Evolutionary conservation across 2,797 vertebrate genomes (phyloP).

Genomic region (Cephalopachus bancanus): DNA sequence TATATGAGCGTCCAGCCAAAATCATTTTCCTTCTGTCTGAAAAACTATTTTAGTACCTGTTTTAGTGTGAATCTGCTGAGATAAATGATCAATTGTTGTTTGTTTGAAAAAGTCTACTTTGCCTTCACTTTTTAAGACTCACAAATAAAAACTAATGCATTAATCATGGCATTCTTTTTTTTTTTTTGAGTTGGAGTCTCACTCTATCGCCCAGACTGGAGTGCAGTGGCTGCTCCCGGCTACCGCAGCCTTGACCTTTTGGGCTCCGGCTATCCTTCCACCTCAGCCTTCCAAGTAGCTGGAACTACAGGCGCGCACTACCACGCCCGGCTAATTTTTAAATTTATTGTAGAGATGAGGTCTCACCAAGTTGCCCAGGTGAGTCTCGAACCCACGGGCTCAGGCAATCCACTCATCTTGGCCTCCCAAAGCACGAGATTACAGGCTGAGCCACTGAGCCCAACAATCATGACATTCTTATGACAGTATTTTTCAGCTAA

Average conservation of each 20-base stretch:
- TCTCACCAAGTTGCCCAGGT: not conserved
- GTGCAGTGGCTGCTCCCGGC: not conserved
- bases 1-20: no score
- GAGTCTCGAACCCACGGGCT: not conserved
- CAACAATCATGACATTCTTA: no score
- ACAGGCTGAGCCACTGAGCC: not conserved
- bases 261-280: not conserved
- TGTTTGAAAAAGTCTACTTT: not conserved
- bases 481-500: no score
- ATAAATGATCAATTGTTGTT: not conserved
- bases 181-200: not conserved
- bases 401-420: not conserved
- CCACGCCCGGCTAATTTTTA: not conserved
- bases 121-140: not conserved
- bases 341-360: not conserved
- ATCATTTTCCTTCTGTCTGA: no score
- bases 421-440: not conserved
- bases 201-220: not conserved
- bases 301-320: not conserved
- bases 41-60: no score
- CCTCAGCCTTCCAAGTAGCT: not conserved
- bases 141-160: not conserved
- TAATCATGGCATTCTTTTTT: no score
- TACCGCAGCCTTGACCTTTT: not conserved
- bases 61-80: no score